Evolutionary conservation across 1,140 invertebrate species (phyloP).

Genomic region (Zaprionus lachaisei): DNA sequence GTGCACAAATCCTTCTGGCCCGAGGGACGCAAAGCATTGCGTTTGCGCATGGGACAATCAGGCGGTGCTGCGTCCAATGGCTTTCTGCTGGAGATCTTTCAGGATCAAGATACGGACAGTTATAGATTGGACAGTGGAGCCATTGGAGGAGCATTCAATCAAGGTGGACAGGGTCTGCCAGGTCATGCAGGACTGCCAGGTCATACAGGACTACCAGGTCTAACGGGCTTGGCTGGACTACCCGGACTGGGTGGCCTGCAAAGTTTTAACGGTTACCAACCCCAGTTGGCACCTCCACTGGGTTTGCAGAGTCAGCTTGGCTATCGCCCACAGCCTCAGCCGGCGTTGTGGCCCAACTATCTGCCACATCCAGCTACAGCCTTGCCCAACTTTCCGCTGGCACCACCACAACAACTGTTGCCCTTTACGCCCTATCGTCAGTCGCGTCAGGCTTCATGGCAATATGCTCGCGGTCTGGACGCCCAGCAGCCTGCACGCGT

Average conservation of each 20-base stretch:
- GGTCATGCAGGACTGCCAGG: conserved; percentile 16
- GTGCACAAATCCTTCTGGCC: conserved; percentile 81
- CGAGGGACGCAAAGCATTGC: conserved; percentile 76
- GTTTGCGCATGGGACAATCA: conserved; percentile 73
- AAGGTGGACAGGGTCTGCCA: conserved; percentile 35
- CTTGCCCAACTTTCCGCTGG: conserved; percentile 32
- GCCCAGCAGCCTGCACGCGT: conserved; percentile 65
- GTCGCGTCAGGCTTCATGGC: conserved; percentile 52
- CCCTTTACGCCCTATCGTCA: conserved; percentile 62
- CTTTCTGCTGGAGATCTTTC: conserved; percentile 86
- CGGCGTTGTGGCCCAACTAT: conserved; percentile 42
- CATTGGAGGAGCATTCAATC: background rate
- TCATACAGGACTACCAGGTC: conserved; percentile 3
- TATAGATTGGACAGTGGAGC: conserved; percentile 40
- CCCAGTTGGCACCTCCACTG: conserved; percentile 18
- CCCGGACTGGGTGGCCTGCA: background rate
- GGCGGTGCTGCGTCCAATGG: conserved; percentile 80
- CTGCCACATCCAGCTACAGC: conserved; percentile 12
- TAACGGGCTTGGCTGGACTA: conserved; percentile 1
- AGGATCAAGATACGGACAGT: conserved; percentile 85
- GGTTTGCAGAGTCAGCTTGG: conserved; percentile 34
- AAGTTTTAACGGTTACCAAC: conserved; percentile 6
- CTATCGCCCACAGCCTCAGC: conserved; percentile 27
- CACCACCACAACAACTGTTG: conserved; percentile 9
- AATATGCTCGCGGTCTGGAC: conserved; percentile 57